Percentiles rank a stretch among this genome's conserved stretches.
phyloP scores from a whole-genome alignment of 2,888 invertebrate species.

The Brachypalpus laphriformis region DNA sequence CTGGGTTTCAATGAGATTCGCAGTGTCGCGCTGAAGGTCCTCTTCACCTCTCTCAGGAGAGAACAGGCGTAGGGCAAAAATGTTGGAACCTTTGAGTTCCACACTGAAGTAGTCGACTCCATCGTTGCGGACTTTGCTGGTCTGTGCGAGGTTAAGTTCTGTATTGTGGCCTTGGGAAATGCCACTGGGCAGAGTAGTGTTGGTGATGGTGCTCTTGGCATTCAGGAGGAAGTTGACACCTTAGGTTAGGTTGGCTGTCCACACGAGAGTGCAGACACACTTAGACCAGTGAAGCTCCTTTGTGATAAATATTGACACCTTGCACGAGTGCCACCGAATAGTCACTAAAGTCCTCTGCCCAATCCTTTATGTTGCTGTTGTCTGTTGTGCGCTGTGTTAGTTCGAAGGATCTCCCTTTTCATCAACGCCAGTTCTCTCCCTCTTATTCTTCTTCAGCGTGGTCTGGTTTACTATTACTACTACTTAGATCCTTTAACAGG shows the following conservation, averaged over 20 bases:
- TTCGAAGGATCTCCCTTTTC: constrained; percentile 90
- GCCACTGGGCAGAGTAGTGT: constrained; percentile 96
- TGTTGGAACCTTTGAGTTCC: constrained; percentile 92
- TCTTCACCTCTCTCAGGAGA: constrained; percentile 86
- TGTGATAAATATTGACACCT: constrained; percentile 91
- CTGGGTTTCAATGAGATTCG: constrained; percentile 81
- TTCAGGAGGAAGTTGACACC: constrained; percentile 96
- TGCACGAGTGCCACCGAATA: constrained; percentile 92
- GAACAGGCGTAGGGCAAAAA: constrained; percentile 89
- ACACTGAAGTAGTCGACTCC: constrained; percentile 90
- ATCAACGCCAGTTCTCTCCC: constrained; percentile 91
- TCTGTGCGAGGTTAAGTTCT: constrained; percentile 91
- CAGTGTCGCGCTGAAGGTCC: constrained; percentile 89
- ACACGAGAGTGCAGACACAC: no score
- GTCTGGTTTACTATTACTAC: no score
- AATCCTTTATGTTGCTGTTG: constrained; percentile 86
- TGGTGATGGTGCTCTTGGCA: constrained; percentile 92
- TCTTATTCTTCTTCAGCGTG: constrained; percentile 86
- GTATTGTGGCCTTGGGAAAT: constrained; percentile 93
- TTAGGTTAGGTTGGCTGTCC: constrained; percentile 95
- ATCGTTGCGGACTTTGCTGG: constrained; percentile 88
- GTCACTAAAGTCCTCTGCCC: constrained; percentile 90
- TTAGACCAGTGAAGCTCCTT: no score
- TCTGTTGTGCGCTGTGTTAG: constrained; percentile 88
- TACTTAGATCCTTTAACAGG: no score